Base-by-base conservation (phyloP, 2,113 vertebrate species). In the Elachura formosa region DNA sequence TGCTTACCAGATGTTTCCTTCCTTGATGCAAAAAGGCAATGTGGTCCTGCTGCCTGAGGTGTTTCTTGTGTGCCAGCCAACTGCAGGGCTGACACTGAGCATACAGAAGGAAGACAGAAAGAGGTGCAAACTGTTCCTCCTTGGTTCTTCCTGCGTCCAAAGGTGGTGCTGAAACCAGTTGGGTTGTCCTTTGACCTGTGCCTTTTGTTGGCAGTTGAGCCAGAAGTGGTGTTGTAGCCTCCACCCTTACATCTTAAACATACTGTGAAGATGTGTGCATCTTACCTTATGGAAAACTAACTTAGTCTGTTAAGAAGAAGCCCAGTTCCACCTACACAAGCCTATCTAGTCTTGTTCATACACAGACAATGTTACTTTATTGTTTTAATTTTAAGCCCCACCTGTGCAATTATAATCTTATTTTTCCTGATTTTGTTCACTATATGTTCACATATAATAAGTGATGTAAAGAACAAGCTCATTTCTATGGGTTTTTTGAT, bases 1-100 rank as follows among this genome's bases (percentile, higher is more conserved):
- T 91, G 28, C 63, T 94, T 94, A 43, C 84, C 93, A 94, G 96
- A 93, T 96, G 94, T 97, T 95, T 93, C 62, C 75, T 83, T 72
- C 77, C 89, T 95, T 83, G 36, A 54, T 93, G 82, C 81, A 90
- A 36, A 75, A 94, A 93, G 80, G 86, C 90, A 87, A 20, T 78
- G 92, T 88, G 84, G 71, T 91, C 94, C 74, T 94, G 91, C 87
- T 95, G 93, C 78, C 93, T 80, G 84, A 91, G 87, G 56, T 36
- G 3, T 80, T 95, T 93, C 63, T 90, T 89, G 91, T 86, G 78
- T 85, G 87, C 74, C 78, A 90, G 95, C 94, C 93, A 90, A 26
- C 87, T 12, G 2, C 62, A 75, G 81, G 62, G 54, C 87, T 69
- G 82, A 87, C 74, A 82, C 43, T 79, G 84, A 76, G 74, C 16